phyloP scores from a whole-genome alignment of 2,797 vertebrate species.

The Halcyon smyrnensis region DNA sequence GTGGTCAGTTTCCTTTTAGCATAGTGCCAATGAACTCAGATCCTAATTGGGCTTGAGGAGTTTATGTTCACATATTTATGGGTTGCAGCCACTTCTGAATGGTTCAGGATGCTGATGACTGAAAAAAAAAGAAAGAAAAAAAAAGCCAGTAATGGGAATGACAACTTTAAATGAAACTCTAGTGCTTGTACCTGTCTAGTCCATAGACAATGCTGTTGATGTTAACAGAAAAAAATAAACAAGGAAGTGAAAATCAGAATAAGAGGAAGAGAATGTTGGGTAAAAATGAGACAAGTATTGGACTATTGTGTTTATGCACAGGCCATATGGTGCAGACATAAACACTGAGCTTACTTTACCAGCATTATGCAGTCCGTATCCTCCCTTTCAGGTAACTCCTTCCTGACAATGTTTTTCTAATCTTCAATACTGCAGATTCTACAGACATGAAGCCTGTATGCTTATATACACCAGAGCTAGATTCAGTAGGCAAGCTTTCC shows the following conservation, averaged over 20 bases:
- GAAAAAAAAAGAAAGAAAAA: not conserved
- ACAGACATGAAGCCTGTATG: not conserved
- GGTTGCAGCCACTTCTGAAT: not conserved
- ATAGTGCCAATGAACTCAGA: not conserved
- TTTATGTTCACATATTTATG: not conserved
- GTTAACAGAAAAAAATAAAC: slow-evolving; percentile 31
- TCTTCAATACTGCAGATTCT: slow-evolving; percentile 8
- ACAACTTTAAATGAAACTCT: not conserved
- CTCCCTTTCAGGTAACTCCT: slow-evolving; percentile 25
- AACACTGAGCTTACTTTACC: slow-evolving; percentile 49
- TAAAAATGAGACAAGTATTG: slow-evolving; percentile 28
- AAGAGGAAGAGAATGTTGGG: slow-evolving; percentile 23
- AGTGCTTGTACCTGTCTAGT: not conserved
- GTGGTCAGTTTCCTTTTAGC: not conserved
- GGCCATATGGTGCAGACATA: slow-evolving; percentile 36
- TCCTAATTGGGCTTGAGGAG: not conserved
- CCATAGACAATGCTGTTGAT: not conserved
- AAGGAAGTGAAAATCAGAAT: slow-evolving; percentile 35
- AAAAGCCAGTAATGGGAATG: not conserved
- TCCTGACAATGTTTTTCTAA: not conserved
- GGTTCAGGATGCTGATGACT: not conserved
- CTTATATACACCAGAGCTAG: not conserved
- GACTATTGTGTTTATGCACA: slow-evolving; percentile 38
- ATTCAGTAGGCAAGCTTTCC: not conserved
- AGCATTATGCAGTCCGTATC: slow-evolving; percentile 18